Evolutionary conservation across 23 tunicate genomes (phyloP).

Genomic region (Aplidium turbinatum): DNA sequence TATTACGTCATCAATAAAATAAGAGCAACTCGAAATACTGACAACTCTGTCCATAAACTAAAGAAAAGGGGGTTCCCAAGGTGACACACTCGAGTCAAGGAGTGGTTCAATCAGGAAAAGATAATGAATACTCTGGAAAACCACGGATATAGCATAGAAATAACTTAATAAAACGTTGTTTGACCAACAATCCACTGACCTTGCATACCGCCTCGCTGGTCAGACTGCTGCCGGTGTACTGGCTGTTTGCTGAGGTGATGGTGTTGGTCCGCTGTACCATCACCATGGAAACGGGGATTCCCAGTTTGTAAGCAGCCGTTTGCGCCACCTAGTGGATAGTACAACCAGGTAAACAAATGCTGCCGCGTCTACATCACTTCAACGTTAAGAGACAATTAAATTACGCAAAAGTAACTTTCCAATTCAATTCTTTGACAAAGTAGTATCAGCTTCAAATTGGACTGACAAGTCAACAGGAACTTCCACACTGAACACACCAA

Average conservation of each 20-base stretch:
- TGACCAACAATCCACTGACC: slow-evolving; percentile 30
- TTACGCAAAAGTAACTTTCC: too few relatives aligned
- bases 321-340: slow-evolving; percentile 49
- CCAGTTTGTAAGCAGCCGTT: slow-evolving; percentile 60
- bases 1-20: too few relatives aligned
- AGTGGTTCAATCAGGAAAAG: not conserved
- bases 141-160: not conserved
- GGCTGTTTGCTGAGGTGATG: slow-evolving; percentile 67
- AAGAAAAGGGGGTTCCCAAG: not conserved
- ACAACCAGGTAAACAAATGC: too few relatives aligned
- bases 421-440: too few relatives aligned
- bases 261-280: slow-evolving; percentile 56
- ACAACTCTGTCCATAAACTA: not conserved
- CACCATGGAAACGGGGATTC: slow-evolving; percentile 51
- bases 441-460: too few relatives aligned
- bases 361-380: too few relatives aligned
- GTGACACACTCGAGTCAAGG: too few relatives aligned
- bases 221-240: slow-evolving; percentile 56
- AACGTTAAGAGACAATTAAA: too few relatives aligned
- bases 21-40: not conserved
- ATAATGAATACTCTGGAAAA: not conserved
- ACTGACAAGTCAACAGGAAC: too few relatives aligned
- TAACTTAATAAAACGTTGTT: not conserved
- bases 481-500: not conserved
- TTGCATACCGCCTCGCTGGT: slow-evolving; percentile 61